Evolutionary conservation across 1,140 invertebrate genomes (phyloP).

Genomic region (roundworm (Caenorhabditis elegans)): WBcel235 BX284602.5:6702001-6702500

Average conservation of each 20-base stretch:
- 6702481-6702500: too few relatives aligned
- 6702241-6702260: neutral
- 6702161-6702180: too few relatives aligned
- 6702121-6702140: too few relatives aligned
- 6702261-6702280: neutral
- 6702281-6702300: conserved; percentile 5
- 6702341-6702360: conserved; percentile 22
- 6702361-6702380: conserved; percentile 20
- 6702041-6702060: too few relatives aligned
- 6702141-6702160: too few relatives aligned
- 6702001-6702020: too few relatives aligned
- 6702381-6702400: neutral
- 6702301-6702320: neutral
- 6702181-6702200: too few relatives aligned
- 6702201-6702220: too few relatives aligned
- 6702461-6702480: neutral
- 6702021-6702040: too few relatives aligned
- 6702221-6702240: neutral
- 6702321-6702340: neutral
- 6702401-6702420: neutral
- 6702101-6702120: too few relatives aligned
- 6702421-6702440: neutral
- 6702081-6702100: too few relatives aligned
- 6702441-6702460: conserved; percentile 11
- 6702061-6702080: too few relatives aligned